Evolutionary conservation across 2,888 invertebrate species (phyloP).

Genomic region (Xestia c-nigrum): DNA sequence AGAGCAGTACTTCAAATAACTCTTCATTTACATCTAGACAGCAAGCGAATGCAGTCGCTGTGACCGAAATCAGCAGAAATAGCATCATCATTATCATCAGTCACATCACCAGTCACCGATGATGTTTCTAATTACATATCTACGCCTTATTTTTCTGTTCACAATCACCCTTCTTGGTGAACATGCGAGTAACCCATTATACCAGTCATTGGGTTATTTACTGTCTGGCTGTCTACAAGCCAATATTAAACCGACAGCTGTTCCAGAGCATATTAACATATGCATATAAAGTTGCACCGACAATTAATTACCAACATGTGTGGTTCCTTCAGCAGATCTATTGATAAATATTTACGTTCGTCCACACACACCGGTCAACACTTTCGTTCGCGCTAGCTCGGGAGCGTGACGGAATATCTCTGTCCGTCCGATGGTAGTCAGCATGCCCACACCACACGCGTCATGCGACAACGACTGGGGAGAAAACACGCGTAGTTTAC

Average conservation of each 20-base stretch:
- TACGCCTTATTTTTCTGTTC: neutral
- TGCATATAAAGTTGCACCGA: constrained; percentile 26
- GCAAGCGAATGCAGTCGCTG: too few relatives aligned
- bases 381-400: constrained; percentile 15
- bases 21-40: too few relatives aligned
- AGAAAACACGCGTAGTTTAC: neutral
- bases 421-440: constrained; percentile 30
- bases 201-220: neutral
- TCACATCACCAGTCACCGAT: neutral
- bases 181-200: neutral
- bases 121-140: neutral
- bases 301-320: constrained; percentile 22
- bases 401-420: constrained; percentile 32
- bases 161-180: neutral
- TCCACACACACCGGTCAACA: constrained; percentile 33
- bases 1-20: too few relatives aligned
- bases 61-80: too few relatives aligned
- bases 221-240: neutral
- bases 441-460: neutral
- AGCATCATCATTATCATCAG: neutral
- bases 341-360: constrained; percentile 49
- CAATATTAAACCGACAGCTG: neutral
- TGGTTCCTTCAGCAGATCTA: constrained; percentile 15
- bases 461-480: neutral
- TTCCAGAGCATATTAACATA: neutral